A percentile compares a stretch with the other conserved stretches of the same genome.
phyloP scores from a whole-genome alignment of 2,113 vertebrate species.

The Thymallus thymallus region DNA sequence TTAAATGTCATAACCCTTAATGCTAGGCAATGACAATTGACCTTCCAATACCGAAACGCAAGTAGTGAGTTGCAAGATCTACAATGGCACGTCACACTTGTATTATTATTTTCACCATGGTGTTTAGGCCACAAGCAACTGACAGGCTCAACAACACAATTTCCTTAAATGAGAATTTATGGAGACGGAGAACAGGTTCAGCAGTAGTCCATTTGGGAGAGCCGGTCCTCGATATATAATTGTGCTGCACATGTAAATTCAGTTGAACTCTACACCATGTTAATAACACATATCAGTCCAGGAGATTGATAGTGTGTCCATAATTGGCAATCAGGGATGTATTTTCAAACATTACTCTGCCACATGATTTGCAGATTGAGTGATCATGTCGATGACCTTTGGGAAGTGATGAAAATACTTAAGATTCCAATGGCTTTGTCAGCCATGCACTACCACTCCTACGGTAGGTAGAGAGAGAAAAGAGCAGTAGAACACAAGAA shows the following conservation, averaged over 20 bases:
- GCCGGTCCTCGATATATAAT: conserved; percentile 33
- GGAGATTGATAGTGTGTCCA: conserved; percentile 45
- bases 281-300: conserved; percentile 54
- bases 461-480: not conserved
- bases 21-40: not conserved
- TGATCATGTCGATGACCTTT: conserved; percentile 34
- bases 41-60: not conserved
- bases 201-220: conserved; percentile 19
- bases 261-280: conserved; percentile 35
- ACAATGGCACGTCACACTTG: not conserved
- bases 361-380: conserved; percentile 40
- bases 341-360: conserved; percentile 29
- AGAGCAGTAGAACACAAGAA: not conserved
- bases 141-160: conserved; percentile 23
- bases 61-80: not conserved
- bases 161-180: conserved; percentile 49
- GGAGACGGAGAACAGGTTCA: conserved; percentile 20
- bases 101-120: conserved; percentile 1
- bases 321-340: conserved; percentile 63
- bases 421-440: conserved; percentile 15
- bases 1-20: not conserved
- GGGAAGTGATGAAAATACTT: conserved; percentile 41
- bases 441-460: conserved; percentile 22
- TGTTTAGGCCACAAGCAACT: conserved; percentile 42
- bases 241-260: not conserved